phyloP scores from a whole-genome alignment of 2,888 invertebrate species.

The Megalurothrips usitatus region DNA sequence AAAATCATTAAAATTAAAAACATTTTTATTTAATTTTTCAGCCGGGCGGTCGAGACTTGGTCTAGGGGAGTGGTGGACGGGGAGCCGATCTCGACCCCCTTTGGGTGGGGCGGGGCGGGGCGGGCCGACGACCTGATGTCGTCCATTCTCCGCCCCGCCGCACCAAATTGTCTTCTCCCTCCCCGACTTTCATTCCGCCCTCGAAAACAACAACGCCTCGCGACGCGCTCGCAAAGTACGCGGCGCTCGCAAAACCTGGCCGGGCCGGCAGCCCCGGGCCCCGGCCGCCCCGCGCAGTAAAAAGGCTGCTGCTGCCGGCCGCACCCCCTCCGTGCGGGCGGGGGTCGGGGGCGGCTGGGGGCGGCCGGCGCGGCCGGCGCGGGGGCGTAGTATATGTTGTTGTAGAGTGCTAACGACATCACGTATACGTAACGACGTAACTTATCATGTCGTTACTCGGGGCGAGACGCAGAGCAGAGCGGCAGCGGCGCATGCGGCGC shows the following conservation, averaged over 20 bases:
- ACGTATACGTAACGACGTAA: constrained; percentile 17
- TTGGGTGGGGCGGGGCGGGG: too few relatives aligned
- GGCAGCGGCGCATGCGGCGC: not conserved
- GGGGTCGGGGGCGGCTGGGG: not conserved
- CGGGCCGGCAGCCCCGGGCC: not conserved
- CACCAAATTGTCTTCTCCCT: too few relatives aligned
- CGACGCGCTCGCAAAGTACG: not conserved
- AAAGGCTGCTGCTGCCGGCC: not conserved
- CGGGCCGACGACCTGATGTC: too few relatives aligned
- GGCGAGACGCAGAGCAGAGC: not conserved
- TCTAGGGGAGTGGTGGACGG: too few relatives aligned
- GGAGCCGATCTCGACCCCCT: too few relatives aligned
- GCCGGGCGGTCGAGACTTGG: too few relatives aligned
- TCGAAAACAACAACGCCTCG: too few relatives aligned
- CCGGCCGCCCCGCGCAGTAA: not conserved
- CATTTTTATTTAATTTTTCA: too few relatives aligned
- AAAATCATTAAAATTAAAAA: too few relatives aligned
- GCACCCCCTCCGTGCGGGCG: not conserved
- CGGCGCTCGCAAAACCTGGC: not conserved
- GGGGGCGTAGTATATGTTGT: not conserved
- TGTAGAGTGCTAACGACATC: constrained; percentile 18
- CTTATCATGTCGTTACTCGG: constrained; percentile 19
- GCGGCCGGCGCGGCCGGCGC: not conserved
- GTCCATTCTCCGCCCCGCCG: too few relatives aligned
- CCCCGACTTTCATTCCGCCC: too few relatives aligned